Evolutionary conservation across 2,888 invertebrate genomes (phyloP).

Genomic region (Macrosiphum euphorbiae): DNA sequence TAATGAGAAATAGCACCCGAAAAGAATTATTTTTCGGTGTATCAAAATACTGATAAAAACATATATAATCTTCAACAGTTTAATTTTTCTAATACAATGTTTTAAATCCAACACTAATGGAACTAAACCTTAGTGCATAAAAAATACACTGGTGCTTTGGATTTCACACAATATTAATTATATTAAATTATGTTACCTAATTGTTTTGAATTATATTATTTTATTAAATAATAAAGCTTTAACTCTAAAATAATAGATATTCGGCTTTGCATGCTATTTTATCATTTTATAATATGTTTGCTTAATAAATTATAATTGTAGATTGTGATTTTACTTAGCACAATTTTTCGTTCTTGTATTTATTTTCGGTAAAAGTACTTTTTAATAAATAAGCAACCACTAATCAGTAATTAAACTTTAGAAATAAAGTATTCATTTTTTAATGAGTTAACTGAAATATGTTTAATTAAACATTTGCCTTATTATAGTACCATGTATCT

Average conservation of each 20-base stretch:
- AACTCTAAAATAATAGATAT: not conserved
- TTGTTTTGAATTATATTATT: too few species aligned
- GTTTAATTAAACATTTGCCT: not conserved
- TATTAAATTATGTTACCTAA: not conserved
- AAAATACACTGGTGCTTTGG: not conserved
- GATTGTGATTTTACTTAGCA: not conserved
- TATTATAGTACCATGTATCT: not conserved
- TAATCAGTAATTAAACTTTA: not conserved
- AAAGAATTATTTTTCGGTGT: too few species aligned
- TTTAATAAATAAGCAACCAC: not conserved
- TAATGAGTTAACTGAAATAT: not conserved
- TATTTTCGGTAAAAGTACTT: not conserved
- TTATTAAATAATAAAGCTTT: not conserved
- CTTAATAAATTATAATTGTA: not conserved
- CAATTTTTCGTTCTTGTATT: not conserved
- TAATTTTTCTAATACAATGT: not conserved
- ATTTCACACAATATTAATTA: not conserved
- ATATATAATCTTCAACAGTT: not conserved
- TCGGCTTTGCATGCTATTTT: not conserved
- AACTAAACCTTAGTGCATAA: not conserved
- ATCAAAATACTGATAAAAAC: too few species aligned
- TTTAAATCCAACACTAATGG: not conserved
- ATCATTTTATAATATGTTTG: not conserved
- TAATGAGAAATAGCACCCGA: not conserved
- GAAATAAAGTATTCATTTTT: not conserved